Evolutionary conservation across 23 tunicate species (phyloP).

Genomic region (Oikopleura albicans): DNA sequence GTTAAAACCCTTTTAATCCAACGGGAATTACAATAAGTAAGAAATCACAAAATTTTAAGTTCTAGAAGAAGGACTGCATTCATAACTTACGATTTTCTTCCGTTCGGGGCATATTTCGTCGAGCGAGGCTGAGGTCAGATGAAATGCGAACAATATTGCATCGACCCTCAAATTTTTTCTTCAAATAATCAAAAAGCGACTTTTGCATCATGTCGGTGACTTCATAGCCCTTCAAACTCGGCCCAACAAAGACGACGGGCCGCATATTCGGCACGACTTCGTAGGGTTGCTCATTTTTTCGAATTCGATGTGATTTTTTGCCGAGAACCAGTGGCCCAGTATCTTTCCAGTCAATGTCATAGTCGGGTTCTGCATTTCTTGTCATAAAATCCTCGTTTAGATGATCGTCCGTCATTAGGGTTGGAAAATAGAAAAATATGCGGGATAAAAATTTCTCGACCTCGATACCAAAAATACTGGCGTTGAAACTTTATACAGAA

Average conservation of each 20-base stretch:
- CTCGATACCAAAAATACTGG: too few relatives aligned
- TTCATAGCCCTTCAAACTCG: conserved; percentile 84
- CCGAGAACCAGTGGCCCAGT: conserved; percentile 10
- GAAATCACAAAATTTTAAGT: too few relatives aligned
- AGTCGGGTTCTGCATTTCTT: background rate
- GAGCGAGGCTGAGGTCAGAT: conserved; percentile 80
- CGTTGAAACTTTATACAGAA: too few relatives aligned
- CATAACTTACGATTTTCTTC: conserved; percentile 11
- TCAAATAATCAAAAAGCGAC: conserved; percentile 81
- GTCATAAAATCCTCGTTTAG: too few relatives aligned
- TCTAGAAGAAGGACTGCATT: too few relatives aligned
- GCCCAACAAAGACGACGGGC: conserved; percentile 83
- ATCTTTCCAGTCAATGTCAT: background rate
- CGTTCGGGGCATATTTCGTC: conserved; percentile 16
- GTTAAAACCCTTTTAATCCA: too few relatives aligned
- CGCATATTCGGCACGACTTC: conserved; percentile 94
- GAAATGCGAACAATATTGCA: conserved; percentile 53
- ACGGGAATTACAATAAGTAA: too few relatives aligned
- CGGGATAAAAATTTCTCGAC: too few relatives aligned
- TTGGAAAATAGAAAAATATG: too few relatives aligned
- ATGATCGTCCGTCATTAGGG: too few relatives aligned
- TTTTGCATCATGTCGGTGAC: conserved; percentile 99
- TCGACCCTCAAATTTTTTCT: conserved; percentile 76
- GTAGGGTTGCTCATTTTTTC: conserved; percentile 33
- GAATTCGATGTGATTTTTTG: background rate